Evolutionary conservation across 2,797 vertebrate genomes (phyloP).

Genomic region (Melopsittacus undulatus): DNA sequence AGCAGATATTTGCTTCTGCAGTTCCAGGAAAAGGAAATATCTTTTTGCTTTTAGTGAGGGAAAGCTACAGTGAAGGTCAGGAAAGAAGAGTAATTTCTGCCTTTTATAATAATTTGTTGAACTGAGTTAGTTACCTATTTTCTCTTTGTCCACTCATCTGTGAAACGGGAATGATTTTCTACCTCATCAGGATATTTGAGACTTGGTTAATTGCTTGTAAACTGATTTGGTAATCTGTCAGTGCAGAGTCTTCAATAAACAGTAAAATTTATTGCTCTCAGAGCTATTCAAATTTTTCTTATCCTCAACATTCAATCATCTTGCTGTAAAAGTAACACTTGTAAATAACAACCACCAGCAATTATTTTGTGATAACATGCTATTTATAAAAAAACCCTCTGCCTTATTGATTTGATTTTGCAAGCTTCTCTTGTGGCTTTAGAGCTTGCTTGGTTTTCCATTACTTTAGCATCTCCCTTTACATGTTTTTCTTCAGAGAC

Average conservation of each 20-base stretch:
- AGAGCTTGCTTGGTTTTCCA: background rate
- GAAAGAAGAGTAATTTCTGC: background rate
- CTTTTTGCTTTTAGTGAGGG: background rate
- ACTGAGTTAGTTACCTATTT: background rate
- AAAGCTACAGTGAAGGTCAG: background rate
- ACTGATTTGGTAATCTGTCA: background rate
- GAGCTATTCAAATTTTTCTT: background rate
- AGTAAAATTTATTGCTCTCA: background rate
- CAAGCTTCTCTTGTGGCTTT: background rate
- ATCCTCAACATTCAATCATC: background rate
- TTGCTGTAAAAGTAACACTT: background rate
- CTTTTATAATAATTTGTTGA: background rate
- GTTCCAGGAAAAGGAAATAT: background rate
- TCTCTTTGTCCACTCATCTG: background rate
- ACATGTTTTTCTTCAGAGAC: background rate
- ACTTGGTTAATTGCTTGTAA: constrained; percentile 20
- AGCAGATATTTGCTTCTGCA: background rate
- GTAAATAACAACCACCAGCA: background rate
- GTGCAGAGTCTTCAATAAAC: background rate
- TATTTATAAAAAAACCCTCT: background rate
- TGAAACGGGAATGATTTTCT: background rate
- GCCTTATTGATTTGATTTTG: constrained; percentile 21
- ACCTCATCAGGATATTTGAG: background rate
- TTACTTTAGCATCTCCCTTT: constrained; percentile 8
- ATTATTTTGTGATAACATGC: background rate